Conservation (phyloP, 2,113 vertebrate genomes). For the Chascanopsetta lugubris region DNA sequence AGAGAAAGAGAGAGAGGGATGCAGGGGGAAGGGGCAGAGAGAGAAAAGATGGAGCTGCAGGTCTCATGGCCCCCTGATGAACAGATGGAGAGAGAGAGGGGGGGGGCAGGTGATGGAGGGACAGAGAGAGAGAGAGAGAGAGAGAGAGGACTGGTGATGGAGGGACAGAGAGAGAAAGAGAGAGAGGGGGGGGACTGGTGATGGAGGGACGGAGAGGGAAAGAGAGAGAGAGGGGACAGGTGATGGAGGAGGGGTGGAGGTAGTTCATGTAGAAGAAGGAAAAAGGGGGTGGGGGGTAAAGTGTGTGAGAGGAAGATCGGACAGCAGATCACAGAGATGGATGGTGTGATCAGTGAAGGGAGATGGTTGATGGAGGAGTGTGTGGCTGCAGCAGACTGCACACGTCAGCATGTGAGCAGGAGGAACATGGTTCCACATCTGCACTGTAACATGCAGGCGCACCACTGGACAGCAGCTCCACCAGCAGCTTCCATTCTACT, state of each 20-base stretch:
- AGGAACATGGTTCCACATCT: conserved; percentile 16
- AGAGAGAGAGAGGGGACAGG: conserved; percentile 4
- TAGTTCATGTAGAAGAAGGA: neutral
- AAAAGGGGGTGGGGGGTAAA: neutral
- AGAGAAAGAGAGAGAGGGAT: conserved; percentile 30
- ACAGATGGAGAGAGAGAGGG: conserved; percentile 38
- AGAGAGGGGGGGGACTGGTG: neutral
- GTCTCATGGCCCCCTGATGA: conserved; percentile 33
- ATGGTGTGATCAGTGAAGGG: conserved; percentile 32
- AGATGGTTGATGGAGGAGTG: conserved; percentile 39
- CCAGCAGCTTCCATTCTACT: too few relatives aligned
- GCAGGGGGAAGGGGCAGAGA: conserved; percentile 1
- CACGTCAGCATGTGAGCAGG: conserved; percentile 27
- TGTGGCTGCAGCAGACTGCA: conserved; percentile 41
- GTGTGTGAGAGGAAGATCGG: neutral
- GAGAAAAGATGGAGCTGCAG: neutral
- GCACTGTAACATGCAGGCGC: neutral
- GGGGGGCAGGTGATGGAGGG: conserved; percentile 13
- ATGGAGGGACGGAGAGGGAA: neutral
- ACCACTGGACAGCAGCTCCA: neutral
- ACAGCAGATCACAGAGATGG: neutral
- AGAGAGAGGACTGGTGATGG: too few relatives aligned
- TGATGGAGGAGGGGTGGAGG: neutral
- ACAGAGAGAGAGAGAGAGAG: too few relatives aligned
- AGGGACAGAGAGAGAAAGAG: neutral